These are phyloP conservation scores for Ernsta delagoae DNA, from an alignment of 2,888 invertebrate species.

Conservation along the genomic window DNA sequence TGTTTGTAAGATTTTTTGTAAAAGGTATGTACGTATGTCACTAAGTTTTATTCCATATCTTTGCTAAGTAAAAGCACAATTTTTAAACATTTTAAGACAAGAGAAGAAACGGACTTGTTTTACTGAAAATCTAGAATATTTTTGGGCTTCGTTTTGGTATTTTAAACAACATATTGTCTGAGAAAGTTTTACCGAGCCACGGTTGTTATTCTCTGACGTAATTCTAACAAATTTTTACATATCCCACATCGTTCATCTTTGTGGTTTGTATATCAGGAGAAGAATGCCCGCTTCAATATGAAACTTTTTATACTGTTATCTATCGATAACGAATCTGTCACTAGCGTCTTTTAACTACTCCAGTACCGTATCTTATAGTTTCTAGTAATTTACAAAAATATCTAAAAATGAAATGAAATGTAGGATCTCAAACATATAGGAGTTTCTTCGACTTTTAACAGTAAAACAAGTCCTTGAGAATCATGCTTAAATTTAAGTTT, in stretches of 20 bases:
- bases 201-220: background rate
- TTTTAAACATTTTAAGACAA: background rate
- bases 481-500: slow-evolving; percentile 45
- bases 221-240: too few species aligned
- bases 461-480: slow-evolving; percentile 8
- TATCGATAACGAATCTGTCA: too few species aligned
- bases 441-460: background rate
- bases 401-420: background rate
- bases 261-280: too few species aligned
- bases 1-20: slow-evolving; percentile 43
- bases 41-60: slow-evolving; percentile 38
- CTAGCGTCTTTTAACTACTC: too few species aligned
- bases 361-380: too few species aligned
- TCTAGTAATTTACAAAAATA: background rate
- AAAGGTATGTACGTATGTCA: slow-evolving; percentile 20
- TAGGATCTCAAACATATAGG: background rate
- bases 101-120: background rate
- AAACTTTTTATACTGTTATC: too few species aligned
- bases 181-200: background rate
- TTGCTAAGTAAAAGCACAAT: slow-evolving; percentile 3
- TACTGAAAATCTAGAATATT: background rate
- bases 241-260: too few species aligned
- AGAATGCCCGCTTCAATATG: too few species aligned
- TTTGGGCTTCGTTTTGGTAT: background rate
- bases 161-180: background rate